Evolutionary conservation across 1,140 invertebrate species (phyloP).

Genomic region (Magallana ariakensis): DNA sequence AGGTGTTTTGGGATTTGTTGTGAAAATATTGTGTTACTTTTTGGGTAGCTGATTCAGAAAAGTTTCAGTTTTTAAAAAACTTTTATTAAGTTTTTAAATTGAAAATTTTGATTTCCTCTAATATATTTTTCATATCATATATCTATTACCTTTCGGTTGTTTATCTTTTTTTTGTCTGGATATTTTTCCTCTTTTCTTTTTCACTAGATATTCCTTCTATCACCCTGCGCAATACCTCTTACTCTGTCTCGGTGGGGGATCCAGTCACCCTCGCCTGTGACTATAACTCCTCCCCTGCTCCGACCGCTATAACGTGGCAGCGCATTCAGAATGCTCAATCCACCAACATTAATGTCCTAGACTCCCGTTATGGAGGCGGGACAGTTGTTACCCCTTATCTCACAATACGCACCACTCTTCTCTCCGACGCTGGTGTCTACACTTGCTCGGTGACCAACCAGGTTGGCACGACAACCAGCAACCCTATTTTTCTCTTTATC

Average conservation of each 20-base stretch:
- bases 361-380: slow-evolving; percentile 27
- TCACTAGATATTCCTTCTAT: slow-evolving; percentile 30
- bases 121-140: too few species aligned
- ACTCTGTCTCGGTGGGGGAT: slow-evolving; percentile 17
- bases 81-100: background rate
- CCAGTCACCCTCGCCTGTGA: slow-evolving; percentile 45
- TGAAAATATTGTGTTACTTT: too few species aligned
- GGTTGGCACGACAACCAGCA: slow-evolving; percentile 17
- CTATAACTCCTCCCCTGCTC: slow-evolving; percentile 35
- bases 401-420: slow-evolving; percentile 14
- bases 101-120: background rate
- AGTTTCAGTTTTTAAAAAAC: background rate
- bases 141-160: background rate
- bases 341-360: slow-evolving; percentile 26
- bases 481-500: slow-evolving; percentile 35
- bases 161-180: background rate
- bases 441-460: slow-evolving; percentile 45
- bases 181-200: background rate
- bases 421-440: slow-evolving; percentile 37
- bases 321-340: slow-evolving; percentile 16
- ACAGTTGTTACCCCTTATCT: slow-evolving; percentile 8
- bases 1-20: background rate
- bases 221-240: slow-evolving; percentile 17
- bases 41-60: too few species aligned
- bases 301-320: slow-evolving; percentile 34